These are phyloP conservation scores for Charadrius vociferus DNA, from an alignment of 2,113 vertebrate genomes.

Conservation along the genomic window DNA sequence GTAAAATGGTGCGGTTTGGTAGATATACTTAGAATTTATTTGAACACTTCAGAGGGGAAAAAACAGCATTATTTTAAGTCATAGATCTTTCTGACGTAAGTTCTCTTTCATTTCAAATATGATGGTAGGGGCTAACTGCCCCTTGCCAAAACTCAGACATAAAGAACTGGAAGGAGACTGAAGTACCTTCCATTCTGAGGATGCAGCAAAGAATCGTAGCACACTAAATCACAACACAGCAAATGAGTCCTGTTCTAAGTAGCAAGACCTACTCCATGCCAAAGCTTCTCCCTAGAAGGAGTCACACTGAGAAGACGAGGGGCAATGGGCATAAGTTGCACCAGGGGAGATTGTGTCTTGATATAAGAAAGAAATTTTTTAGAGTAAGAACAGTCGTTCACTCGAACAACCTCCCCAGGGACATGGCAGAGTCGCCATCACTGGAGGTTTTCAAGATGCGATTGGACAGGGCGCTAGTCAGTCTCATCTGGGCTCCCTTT, in stretches of 20 bases:
- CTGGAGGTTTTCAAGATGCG: not conserved
- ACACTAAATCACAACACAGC: not conserved
- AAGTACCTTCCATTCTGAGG: not conserved
- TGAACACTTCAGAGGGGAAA: not conserved
- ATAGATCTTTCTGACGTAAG: not conserved
- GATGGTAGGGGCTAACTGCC: not conserved
- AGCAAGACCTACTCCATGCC: not conserved
- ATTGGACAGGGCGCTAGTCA: not conserved
- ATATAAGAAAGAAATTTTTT: not conserved
- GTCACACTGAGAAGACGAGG: not conserved
- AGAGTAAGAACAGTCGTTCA: not conserved
- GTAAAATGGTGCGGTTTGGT: not conserved
- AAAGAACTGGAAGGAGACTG: not conserved
- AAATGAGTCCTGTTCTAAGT: not conserved
- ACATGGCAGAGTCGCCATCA: not conserved
- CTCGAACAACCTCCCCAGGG: not conserved
- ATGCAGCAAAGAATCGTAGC: not conserved
- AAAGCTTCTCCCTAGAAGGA: not conserved
- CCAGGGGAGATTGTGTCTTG: accelerated
- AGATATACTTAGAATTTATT: not conserved
- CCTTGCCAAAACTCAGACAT: not conserved
- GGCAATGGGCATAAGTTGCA: not conserved
- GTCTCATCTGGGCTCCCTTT: not conserved
- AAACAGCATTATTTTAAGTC: not conserved
- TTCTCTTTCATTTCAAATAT: not conserved